Evolutionary conservation across 2,113 vertebrate species (phyloP).

Genomic region (Seriola dumerili): DNA sequence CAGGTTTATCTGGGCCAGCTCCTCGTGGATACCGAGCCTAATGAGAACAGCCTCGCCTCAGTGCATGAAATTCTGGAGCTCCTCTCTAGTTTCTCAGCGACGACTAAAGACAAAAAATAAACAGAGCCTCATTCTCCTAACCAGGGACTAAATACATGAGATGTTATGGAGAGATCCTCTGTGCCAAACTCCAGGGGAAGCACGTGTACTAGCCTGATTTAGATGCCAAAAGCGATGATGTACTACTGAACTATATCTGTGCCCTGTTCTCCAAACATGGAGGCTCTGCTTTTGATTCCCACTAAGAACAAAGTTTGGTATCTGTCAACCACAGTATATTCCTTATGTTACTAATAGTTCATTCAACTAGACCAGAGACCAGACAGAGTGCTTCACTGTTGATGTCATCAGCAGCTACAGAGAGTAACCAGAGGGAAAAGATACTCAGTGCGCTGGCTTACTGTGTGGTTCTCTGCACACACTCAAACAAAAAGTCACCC

Average conservation of each 20-base stretch:
- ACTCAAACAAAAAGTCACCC: background rate
- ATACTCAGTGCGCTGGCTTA: background rate
- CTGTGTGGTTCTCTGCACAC: background rate
- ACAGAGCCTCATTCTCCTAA: constrained; percentile 33
- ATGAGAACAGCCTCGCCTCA: constrained; percentile 64
- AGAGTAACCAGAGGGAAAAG: background rate
- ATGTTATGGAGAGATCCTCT: constrained; percentile 13
- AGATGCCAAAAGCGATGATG: constrained; percentile 11
- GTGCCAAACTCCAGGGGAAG: constrained; percentile 6
- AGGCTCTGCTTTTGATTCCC: constrained; percentile 7
- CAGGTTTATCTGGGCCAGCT: constrained; percentile 78
- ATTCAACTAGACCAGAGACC: background rate
- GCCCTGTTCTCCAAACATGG: background rate
- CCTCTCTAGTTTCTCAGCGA: constrained; percentile 39
- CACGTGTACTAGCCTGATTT: constrained; percentile 14
- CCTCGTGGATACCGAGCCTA: constrained; percentile 68
- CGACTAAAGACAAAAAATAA: constrained; percentile 58
- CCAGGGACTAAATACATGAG: constrained; percentile 22
- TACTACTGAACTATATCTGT: background rate
- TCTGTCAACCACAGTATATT: background rate
- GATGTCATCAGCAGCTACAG: background rate
- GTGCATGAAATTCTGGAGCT: constrained; percentile 48
- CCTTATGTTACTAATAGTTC: background rate
- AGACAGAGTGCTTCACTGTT: constrained; percentile 9
- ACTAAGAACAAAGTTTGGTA: background rate